Conservation (phyloP, 64 coral and sea anemone genomes). For the Pocillopora verrucosa region DNA sequence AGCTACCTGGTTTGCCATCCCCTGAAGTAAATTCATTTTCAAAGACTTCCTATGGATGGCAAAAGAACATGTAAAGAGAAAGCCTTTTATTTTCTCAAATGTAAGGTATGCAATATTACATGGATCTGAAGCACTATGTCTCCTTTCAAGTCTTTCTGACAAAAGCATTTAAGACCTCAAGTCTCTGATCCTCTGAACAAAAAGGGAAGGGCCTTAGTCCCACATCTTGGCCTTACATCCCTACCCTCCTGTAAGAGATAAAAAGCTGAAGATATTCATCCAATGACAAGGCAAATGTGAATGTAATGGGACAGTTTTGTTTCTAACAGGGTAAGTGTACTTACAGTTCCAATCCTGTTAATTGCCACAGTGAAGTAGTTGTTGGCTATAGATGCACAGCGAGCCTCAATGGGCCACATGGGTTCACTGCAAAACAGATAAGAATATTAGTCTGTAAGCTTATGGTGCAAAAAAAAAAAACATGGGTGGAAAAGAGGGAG, state of each 20-base stretch:
- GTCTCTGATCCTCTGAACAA: too few species aligned
- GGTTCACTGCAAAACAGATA: slow-evolving; percentile 73
- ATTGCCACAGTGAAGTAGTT: slow-evolving; percentile 90
- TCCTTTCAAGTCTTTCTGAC: too few species aligned
- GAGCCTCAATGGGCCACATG: slow-evolving; percentile 95
- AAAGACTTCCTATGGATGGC: slow-evolving; percentile 71
- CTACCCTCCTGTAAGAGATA: too few species aligned
- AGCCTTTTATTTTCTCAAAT: too few species aligned
- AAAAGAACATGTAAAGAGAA: background rate
- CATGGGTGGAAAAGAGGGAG: too few species aligned
- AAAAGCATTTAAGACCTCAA: too few species aligned
- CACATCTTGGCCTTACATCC: background rate
- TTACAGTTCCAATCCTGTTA: slow-evolving; percentile 98
- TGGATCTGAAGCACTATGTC: too few species aligned
- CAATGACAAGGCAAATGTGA: background rate
- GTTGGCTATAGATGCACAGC: slow-evolving; percentile 93
- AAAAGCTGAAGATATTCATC: too few species aligned
- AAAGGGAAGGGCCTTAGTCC: too few species aligned
- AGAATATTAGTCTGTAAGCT: slow-evolving; percentile 17
- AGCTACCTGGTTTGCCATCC: slow-evolving; percentile 97
- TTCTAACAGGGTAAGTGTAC: background rate
- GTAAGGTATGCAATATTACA: too few species aligned
- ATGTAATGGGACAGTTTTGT: too few species aligned
- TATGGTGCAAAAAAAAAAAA: background rate
- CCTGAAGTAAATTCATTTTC: slow-evolving; percentile 95